Percentiles rank a stretch among this genome's conserved stretches.
These are phyloP conservation scores for Lophochroa leadbeateri DNA, from an alignment of 2,113 vertebrate genomes.

Conservation along the genomic window DNA sequence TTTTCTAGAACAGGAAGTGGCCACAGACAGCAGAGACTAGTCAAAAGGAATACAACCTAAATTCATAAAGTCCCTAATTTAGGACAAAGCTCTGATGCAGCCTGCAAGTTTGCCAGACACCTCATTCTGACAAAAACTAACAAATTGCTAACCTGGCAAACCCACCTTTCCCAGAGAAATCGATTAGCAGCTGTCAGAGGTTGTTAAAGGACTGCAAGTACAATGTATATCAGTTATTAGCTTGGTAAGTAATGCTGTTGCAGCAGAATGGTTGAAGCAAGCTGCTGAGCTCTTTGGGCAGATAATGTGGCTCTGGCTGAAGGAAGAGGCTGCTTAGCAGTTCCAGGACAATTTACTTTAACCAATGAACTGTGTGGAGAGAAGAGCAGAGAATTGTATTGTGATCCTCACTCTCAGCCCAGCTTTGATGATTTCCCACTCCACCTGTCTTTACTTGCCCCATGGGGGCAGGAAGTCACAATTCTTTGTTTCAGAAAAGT, in stretches of 20 bases:
- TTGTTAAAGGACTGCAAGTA: not conserved
- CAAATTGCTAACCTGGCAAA: not conserved
- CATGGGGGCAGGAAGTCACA: not conserved
- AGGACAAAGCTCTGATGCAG: not conserved
- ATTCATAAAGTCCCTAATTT: not conserved
- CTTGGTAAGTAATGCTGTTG: not conserved
- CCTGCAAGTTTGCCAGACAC: not conserved
- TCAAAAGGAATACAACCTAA: not conserved
- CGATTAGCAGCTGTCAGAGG: not conserved
- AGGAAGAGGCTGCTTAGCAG: not conserved
- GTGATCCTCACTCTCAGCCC: not conserved
- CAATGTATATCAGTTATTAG: not conserved
- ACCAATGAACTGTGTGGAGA: not conserved
- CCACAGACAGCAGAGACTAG: not conserved
- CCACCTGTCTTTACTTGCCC: not conserved
- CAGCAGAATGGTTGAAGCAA: not conserved
- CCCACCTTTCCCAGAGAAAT: not conserved
- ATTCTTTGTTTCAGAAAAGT: not conserved
- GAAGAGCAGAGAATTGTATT: not conserved
- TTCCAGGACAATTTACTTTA: not conserved
- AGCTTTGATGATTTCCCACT: not conserved
- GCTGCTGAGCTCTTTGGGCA: not conserved
- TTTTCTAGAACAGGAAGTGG: not conserved
- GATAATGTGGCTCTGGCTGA: not conserved
- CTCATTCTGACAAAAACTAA: not conserved